Evolutionary conservation across 2,113 vertebrate genomes (phyloP), one percentile per base, ranked within the genome.

Genomic region (Pagrus major): DNA sequence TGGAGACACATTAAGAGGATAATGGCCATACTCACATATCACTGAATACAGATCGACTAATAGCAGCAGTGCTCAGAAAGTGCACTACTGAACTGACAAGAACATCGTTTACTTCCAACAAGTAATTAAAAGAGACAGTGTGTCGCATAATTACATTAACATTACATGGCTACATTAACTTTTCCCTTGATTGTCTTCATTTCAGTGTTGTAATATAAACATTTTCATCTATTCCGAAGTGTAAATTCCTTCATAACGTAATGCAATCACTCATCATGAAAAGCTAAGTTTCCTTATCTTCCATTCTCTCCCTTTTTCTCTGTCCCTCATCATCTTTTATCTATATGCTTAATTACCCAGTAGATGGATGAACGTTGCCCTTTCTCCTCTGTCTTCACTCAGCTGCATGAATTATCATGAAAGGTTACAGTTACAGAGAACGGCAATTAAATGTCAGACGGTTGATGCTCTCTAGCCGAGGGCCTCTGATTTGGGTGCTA

Each of bases 391-490:
- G n/a, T 63, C 58, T 71, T 76, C 31, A 46, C 58, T 64, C 55
- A 8, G 75, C 59, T 18, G 15, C 55, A 55, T 77, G 67, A 73
- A 72, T 80, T 63, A 49, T 25, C 73, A 69, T 42, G 58, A 92
- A 91, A 93, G 87, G 86, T 91, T 91, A 78, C 52, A 80, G 73
- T 81, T 83, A 61, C 68, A 77, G 54, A 78, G 78, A 69, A 76
- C 74, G 2, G 56, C 21, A 29, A 60, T 63, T 80, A 87, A 90
- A 92, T 89, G 88, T 80, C 91, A 91, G 80, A 42, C 3, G 37
- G 51, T 67, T 7, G 66, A 58, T 56, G 42, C 63, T 78, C 47
- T 74, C 61, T 46, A 46, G 60, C 58, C 2, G 31, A 71, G 60
- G 35, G 49, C 66, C 27, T 74, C 69, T 27, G 72, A 44, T 81